Evolutionary conservation across 2,888 invertebrate genomes (phyloP), one percentile per base, ranked within the genome.

Genomic region (Flexamia atlantica): DNA sequence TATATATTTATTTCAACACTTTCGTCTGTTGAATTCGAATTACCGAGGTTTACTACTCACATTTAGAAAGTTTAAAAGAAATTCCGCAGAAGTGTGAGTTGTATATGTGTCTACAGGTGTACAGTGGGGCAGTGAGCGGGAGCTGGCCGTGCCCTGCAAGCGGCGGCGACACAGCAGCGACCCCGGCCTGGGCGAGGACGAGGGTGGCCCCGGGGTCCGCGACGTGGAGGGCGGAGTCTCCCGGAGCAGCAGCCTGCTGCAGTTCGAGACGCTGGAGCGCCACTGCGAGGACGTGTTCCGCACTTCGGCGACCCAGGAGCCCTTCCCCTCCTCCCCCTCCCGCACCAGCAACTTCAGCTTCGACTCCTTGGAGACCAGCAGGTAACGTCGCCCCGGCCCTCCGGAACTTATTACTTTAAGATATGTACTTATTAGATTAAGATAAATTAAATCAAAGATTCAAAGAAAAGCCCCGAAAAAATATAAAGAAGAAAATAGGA

Each of bases 221-320:
- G 84, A 83, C 20, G 86, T 83, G 53, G 87, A 86, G 81, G 64
- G 14, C 9, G 46, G 36, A 10, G 53, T 80, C 10, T 86, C 87
- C 36, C 93, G 96, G 86, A 95, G 96, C 85, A 95, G 95, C 86
- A 96, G 96, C 87, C 91, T 97, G 86, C 92, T 97, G 85, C 96
- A 96, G 90, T 97, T 97, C 90, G 97, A 97, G 90, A 95, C 95
- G 4, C 91, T 97, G 85, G 97, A 97, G 89, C 93, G 93, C 68
- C 94, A 94, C 87, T 92, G 94, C 88, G 93, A 93, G 88, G 90
- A 91, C 90, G 89, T 90, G 17, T 91, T 90, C 86, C 89, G 89
- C 88, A 87, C 88, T 7, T 86, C 87, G 82, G 86, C 86, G 23
- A 86, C 87, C 14, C 85, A 86, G 23, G 87, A 87, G 12, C 87